Evolutionary conservation across 2,888 invertebrate species (phyloP), one percentile per base, ranked within the genome.

Genomic region (Megastigmus dorsalis): DNA sequence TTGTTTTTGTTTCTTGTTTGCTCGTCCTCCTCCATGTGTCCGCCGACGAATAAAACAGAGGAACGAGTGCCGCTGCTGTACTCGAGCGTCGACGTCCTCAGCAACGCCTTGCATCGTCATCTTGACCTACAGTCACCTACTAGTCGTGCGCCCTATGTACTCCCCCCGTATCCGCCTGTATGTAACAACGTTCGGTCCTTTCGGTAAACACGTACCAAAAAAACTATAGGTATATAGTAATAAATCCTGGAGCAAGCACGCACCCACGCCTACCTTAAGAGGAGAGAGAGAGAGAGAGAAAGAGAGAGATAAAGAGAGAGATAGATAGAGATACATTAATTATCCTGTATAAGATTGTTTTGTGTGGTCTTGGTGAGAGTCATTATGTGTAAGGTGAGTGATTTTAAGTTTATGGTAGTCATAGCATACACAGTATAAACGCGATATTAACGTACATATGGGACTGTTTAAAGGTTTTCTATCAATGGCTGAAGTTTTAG

Each of bases 1-100:
- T 66, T 68, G 60, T 72, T 72, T 74, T 68, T 66, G 43, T 52
- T 62, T 52, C 59, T 59, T 45, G 67, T 73, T 76, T 76, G 68
- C 65, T 69, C 74, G 45, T 62, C 55, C 50, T 65, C 48, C 66
- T 66, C 20, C 55, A n/a, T n/a, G 36, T 65, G 48, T 50, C 41
- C 28, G 43, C 43, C 41, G 57, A 3, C 48, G 30, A n/a, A 10
- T 18, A 48, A 71, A 62, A 81, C 86, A 87, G 87, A 88, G 84
- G 87, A 88, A 80, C 85, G 86, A 84, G 85, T 87, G 83, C 87
- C 87, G 84, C 84, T 88, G 85, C 87, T 88, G 84, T 88, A 88
- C 81, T 87, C 87, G 79, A 87, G 84, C 81, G 83, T 85, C 80
- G 86, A 87, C 80, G 86, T 87, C 83, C 84, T 88, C 84, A 85